Evolutionary conservation across 2,113 vertebrate genomes (phyloP).

Genomic region (Uria lomvia): DNA sequence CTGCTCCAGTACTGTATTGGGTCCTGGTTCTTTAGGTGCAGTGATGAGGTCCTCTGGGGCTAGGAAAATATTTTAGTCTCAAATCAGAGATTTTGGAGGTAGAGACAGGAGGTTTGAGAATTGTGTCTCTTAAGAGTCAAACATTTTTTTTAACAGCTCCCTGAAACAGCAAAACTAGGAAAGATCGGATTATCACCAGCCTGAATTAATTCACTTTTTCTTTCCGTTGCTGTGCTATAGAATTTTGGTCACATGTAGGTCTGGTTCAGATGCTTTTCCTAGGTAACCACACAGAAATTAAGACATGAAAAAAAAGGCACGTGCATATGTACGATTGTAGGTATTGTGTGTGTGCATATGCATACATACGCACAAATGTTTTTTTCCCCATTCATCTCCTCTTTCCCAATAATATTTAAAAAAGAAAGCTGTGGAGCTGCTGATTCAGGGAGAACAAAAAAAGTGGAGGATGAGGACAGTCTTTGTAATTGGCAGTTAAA

Average conservation of each 20-base stretch:
- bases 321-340: neutral
- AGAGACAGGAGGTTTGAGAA: neutral
- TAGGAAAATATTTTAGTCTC: neutral
- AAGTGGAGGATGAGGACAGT: neutral
- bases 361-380: too few species aligned
- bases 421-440: neutral
- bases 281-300: neutral
- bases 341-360: neutral
- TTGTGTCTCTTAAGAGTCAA: neutral
- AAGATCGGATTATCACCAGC: neutral
- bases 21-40: neutral
- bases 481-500: neutral
- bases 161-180: neutral
- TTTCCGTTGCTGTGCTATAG: neutral
- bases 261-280: neutral
- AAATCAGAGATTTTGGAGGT: neutral
- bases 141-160: neutral
- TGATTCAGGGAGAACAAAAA: neutral
- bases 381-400: neutral
- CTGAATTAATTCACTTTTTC: neutral
- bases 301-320: neutral
- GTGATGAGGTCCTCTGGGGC: neutral
- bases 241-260: neutral
- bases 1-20: neutral
- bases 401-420: neutral